These are phyloP conservation scores for Dryoscopus gambensis DNA, from an alignment of 2,113 vertebrate species.

Conservation along the genomic window DNA sequence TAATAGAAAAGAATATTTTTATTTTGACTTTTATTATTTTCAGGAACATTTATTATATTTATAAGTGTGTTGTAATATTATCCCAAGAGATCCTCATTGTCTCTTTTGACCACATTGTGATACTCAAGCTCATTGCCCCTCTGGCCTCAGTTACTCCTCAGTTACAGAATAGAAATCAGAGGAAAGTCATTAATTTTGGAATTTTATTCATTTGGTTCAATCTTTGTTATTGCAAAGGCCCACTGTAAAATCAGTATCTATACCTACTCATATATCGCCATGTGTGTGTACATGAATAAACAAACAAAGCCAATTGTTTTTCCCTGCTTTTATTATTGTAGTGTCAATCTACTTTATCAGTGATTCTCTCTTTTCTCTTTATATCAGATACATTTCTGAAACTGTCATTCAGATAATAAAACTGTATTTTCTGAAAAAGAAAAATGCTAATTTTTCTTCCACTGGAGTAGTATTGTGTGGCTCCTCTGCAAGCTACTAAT, in stretches of 20 bases:
- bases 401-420: conserved; percentile 22
- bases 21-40: not conserved
- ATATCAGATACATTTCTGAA: not conserved
- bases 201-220: not conserved
- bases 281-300: not conserved
- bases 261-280: not conserved
- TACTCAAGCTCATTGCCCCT: not conserved
- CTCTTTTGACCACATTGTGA: not conserved
- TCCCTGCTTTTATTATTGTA: not conserved
- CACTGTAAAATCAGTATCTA: not conserved
- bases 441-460: conserved; percentile 20
- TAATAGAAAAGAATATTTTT: not conserved
- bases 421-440: conserved; percentile 1
- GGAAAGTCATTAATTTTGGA: not conserved
- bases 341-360: not conserved
- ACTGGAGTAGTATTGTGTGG: conserved; percentile 4
- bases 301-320: not conserved
- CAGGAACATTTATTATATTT: not conserved
- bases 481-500: conserved; percentile 52
- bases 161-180: not conserved
- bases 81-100: not conserved
- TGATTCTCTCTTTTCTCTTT: conserved; percentile 11
- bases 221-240: not conserved
- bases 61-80: not conserved
- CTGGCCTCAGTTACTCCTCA: not conserved